A percentile compares a stretch with the other conserved stretches of the same genome.
Evolutionary conservation across 2,797 vertebrate genomes (phyloP).

Genomic region (Sardinella longiceps): DNA sequence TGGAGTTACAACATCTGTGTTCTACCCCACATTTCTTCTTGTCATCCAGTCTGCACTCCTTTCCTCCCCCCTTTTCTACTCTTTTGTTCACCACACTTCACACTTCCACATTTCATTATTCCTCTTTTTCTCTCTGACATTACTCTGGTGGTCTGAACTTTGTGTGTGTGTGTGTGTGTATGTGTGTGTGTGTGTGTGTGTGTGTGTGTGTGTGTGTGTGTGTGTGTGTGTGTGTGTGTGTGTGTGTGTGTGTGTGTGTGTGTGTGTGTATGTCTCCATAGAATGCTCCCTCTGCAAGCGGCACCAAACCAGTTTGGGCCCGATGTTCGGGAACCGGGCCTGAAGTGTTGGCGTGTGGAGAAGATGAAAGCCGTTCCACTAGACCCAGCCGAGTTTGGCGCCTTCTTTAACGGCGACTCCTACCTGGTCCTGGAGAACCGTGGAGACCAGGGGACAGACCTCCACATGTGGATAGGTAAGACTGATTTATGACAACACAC

Average conservation of each 20-base stretch:
- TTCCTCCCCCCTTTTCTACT: not conserved
- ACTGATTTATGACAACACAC: not conserved
- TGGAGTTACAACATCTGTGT: not conserved
- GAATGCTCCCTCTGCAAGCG: slow-evolving; percentile 73
- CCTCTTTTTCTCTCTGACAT: slow-evolving; percentile 19
- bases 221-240: slow-evolving; percentile 9
- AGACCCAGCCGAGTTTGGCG: slow-evolving; percentile 69
- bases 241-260: not conserved
- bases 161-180: too few relatives aligned
- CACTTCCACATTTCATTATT: not conserved
- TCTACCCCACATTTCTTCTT: not conserved
- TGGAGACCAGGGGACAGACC: slow-evolving; percentile 69
- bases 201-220: not conserved
- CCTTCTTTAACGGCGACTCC: slow-evolving; percentile 88
- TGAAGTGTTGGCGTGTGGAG: slow-evolving; percentile 85
- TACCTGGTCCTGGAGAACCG: slow-evolving; percentile 87
- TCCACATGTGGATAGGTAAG: slow-evolving; percentile 92
- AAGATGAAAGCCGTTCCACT: slow-evolving; percentile 84
- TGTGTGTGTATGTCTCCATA: slow-evolving; percentile 48
- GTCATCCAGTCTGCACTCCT: not conserved
- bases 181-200: slow-evolving; percentile 12
- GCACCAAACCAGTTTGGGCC: slow-evolving; percentile 74
- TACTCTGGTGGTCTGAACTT: too few relatives aligned
- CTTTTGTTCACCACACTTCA: not conserved
- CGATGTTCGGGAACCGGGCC: slow-evolving; percentile 68